Base-by-base conservation (phyloP, 1,140 invertebrate species). In the Ceratoteleas bidentatus region DNA sequence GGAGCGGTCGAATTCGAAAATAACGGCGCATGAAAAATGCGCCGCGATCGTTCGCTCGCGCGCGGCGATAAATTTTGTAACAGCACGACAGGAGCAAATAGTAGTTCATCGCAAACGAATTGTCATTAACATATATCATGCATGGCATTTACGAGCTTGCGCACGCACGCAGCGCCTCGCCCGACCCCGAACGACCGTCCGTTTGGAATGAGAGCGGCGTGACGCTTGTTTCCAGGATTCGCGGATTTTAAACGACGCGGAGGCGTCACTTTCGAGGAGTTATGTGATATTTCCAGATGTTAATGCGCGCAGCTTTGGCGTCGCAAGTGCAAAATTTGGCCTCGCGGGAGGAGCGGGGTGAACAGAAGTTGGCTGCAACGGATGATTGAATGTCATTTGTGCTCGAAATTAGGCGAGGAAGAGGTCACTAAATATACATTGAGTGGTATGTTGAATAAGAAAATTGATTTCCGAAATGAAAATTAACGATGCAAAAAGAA, bases 91-190 rank as follows among this genome's bases (percentile, higher is more conserved):
- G 66, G 61, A 62, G 76, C 75, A 76, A 83, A 75, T 83, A 74
- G 43, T 76, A 79, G 74, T 83, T 75, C 74, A 70, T 78, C 65
- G 65, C 64, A 62, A 78, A 78, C 66, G 70, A 83, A 83, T 78
- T 65, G 74, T 83, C 80, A 78, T 83, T 78, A 83, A 83, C 74
- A 83, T 83, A 74, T 74, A 78, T 78, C 74, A 83, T 78, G 74
- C 81, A 83, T 83, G 81, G 70, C 81, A 78, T 77, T 83, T 83
- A 83, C 74, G 74, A 83, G 74, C 64, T 72, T 69, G 65, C 65
- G 53, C 75, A 78, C 65, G 75, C 73, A 76, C 66, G 72, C 3
- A 60, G 73, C 56, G 56, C 68, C 61, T 72, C 76, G 77, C 77
- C 80, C 58, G 64, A 78, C 50, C 66, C 69, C 54, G 49, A 62